Base-by-base conservation (phyloP, 2,888 invertebrate species). In the Ethmia dodecea region DNA sequence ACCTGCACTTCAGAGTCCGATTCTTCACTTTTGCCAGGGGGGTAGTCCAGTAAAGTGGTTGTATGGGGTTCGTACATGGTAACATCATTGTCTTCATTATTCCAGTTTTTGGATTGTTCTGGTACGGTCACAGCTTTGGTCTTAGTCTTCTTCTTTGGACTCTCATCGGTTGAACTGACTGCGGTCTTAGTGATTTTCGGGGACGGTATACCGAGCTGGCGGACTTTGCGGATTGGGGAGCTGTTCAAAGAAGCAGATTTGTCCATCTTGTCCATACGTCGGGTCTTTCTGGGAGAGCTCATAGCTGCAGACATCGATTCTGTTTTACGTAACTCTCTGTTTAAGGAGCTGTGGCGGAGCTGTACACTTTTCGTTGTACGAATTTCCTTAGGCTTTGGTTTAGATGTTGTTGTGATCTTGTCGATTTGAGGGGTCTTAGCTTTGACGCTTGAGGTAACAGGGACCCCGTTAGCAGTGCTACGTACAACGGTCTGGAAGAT, bases 41-140 rank as follows among this genome's bases (percentile, higher is more conserved):
- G 73, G 20, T 77, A 68, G 33, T 84, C 84, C 0, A 70, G 60
- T 37, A 69, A 71, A 0, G 81, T 81, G 0, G 83, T 81, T n/a
- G 84, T 81, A 22, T 83, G 83, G 0, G 83, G 67, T 45, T 87
- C 87, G 2, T 86, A 87, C 86, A 86, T 86, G 0, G 86, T 86
- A 0, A 86, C 62, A 40, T 86, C 86, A 35, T 75, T 79, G 22
- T 86, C 86, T 10, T 74, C 81, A 10, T 56, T 30, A 37, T 54
- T 60, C 53, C 75, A 76, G 5, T 55, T 66, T n/a, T n/a, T n/a
- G 1, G 63, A 54, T 8, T 71, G 61, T 29, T 67, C 68, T 0
- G 67, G 74, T 0, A 76, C 69, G 8, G 63, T 34, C 0, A 65
- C 55, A 28, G 58, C 60, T 38, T 81, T 84, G 11, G 59, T 39